Evolutionary conservation across 1,140 invertebrate genomes (phyloP).

Genomic region (Platyscapa corneri): DNA sequence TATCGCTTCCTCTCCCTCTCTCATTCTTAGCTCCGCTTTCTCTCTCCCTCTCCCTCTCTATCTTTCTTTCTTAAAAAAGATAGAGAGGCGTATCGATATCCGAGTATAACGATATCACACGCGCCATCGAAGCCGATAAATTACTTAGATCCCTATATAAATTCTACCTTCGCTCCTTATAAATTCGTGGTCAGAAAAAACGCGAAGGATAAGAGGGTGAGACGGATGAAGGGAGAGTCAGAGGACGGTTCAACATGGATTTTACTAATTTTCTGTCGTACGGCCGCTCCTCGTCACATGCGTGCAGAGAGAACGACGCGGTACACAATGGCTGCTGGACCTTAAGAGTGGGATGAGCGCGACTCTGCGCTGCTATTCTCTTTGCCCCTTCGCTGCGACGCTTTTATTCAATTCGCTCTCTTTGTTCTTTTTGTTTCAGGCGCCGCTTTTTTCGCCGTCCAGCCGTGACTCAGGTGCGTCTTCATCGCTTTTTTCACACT

Average conservation of each 20-base stretch:
- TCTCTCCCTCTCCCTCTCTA: neutral
- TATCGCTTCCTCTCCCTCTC: neutral
- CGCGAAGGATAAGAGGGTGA: slow-evolving; percentile 4
- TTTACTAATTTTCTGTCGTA: slow-evolving; percentile 73
- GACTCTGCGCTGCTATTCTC: slow-evolving; percentile 52
- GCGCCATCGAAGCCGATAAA: slow-evolving; percentile 73
- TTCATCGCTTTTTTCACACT: slow-evolving; percentile 52
- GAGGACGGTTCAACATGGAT: slow-evolving; percentile 70
- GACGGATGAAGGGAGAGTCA: slow-evolving; percentile 44
- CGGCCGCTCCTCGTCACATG: slow-evolving; percentile 49
- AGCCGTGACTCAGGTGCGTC: slow-evolving; percentile 38
- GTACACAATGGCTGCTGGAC: slow-evolving; percentile 23
- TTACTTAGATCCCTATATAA: slow-evolving; percentile 69
- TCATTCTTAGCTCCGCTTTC: too few relatives aligned
- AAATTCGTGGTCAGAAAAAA: slow-evolving; percentile 65
- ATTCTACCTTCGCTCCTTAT: slow-evolving; percentile 72
- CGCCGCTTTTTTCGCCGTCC: slow-evolving; percentile 41
- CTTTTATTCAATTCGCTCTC: slow-evolving; percentile 51
- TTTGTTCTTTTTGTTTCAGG: slow-evolving; percentile 45
- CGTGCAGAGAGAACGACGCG: slow-evolving; percentile 54
- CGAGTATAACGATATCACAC: slow-evolving; percentile 70
- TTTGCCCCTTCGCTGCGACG: slow-evolving; percentile 48
- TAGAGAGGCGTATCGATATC: slow-evolving; percentile 69
- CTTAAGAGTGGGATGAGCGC: slow-evolving; percentile 21
- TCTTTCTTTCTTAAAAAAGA: slow-evolving; percentile 3